Evolutionary conservation across 1,140 invertebrate genomes (phyloP), one percentile per base, ranked within the genome.

Genomic region (Leptestheria dahalacensis): DNA sequence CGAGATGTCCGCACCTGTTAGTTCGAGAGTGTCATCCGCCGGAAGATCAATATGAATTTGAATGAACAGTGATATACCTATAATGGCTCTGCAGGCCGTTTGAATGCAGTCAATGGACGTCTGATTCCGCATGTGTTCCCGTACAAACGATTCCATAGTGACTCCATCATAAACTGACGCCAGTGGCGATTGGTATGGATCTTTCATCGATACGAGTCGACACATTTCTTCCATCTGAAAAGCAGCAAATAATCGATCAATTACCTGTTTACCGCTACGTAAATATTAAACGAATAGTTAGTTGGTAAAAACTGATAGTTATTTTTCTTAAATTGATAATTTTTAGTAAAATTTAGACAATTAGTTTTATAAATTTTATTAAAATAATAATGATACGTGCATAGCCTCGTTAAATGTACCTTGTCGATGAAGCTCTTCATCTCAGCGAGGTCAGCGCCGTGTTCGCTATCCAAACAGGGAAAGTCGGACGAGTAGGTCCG

Each of bases 401-500:
- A 52, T 15, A 3, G 2, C 12, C 15, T 20, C 3, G 15, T 24
- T 52, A 57, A n/a, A 4, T 11, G 51, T 58, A 72, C 72, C 67
- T 69, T 69, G 47, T 57, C 61, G 10, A 72, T 64, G 29, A 69
- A 68, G n/a, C 61, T 60, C 26, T 71, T 63, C 1, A 74, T 61
- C 48, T 75, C 71, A 23, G 73, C 26, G 0, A 73, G 63, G 33
- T 41, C 33, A 9, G 33, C 6, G 23, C 66, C 66, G 24, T 67
- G 62, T 0, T 69, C 26, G 10, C 70, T 69, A 21, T 61, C 64
- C 11, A 73, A 55, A 21, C 67, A 64, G 1, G 73, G 73, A 48
- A 75, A 70, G 48, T 66, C 65, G 25, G 66, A 68, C 25, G 26
- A 64, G 62, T 73, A 75, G 6, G 64, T 64, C n/a, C 65, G 61